These are phyloP conservation scores for Mormyrus hasselquistii DNA, from an alignment of 2,797 vertebrate genomes.

Conservation along the genomic window DNA sequence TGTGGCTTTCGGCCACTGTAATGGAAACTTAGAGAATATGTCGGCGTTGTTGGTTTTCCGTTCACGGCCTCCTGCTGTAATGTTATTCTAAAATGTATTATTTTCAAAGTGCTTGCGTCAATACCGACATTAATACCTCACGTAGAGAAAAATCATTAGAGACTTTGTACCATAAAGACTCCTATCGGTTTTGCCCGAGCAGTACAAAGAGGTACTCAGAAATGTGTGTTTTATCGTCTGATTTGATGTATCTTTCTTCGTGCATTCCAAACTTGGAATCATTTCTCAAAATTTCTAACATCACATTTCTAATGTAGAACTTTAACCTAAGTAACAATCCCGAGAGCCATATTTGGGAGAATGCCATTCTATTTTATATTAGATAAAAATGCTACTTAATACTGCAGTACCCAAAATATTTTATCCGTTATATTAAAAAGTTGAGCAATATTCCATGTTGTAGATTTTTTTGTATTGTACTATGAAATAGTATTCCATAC, in stretches of 20 bases:
- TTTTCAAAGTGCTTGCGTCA: constrained; percentile 1
- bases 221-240: neutral
- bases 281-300: neutral
- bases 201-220: neutral
- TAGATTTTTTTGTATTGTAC: neutral
- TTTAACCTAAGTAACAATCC: neutral
- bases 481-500: neutral
- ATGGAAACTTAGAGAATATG: constrained; percentile 12
- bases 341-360: neutral
- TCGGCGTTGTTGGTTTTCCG: neutral
- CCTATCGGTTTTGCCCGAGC: neutral
- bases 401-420: neutral
- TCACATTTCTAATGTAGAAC: neutral
- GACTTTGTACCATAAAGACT: neutral
- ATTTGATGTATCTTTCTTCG: neutral
- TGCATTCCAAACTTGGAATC: neutral
- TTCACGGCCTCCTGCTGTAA: neutral
- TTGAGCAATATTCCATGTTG: neutral
- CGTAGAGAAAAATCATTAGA: constrained; percentile 4
- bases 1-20: constrained; percentile 18
- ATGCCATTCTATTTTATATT: neutral
- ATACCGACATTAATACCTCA: constrained; percentile 1
- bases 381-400: neutral
- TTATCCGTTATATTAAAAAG: neutral
- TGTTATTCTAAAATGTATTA: neutral